Evolutionary conservation across 2,888 invertebrate species (phyloP).

Genomic region (Flexamia atlantica): DNA sequence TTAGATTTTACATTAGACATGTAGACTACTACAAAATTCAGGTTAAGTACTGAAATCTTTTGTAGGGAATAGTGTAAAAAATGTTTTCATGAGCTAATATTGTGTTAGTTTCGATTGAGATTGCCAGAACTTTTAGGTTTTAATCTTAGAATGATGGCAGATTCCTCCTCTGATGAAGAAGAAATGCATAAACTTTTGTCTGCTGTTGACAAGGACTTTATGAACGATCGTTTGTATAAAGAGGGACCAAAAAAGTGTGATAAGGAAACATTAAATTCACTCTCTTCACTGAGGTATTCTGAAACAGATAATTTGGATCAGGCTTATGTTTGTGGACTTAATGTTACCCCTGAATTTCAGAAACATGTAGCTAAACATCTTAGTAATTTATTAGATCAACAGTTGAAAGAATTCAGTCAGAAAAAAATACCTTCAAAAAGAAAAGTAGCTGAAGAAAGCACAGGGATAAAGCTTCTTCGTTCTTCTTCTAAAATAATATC

Average conservation of each 20-base stretch:
- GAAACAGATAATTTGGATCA: neutral
- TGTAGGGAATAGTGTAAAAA: neutral
- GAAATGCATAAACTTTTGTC: neutral
- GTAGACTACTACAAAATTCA: neutral
- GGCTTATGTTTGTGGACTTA: neutral
- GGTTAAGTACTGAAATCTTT: neutral
- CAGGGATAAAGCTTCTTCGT: neutral
- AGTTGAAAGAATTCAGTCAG: neutral
- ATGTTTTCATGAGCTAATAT: neutral
- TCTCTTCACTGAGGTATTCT: constrained; percentile 3
- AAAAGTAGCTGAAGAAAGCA: neutral
- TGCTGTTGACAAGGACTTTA: neutral
- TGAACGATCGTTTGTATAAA: neutral
- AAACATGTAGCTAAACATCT: constrained; percentile 10
- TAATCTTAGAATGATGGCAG: neutral
- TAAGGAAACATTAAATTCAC: neutral
- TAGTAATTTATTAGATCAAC: constrained; percentile 11
- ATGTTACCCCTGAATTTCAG: constrained; percentile 17
- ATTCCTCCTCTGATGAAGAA: constrained; percentile 29
- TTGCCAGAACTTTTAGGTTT: no score
- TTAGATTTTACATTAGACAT: neutral
- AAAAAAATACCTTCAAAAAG: neutral
- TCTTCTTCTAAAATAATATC: neutral
- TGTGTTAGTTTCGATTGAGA: neutral
- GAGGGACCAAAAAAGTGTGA: neutral